Evolutionary conservation across 2,113 vertebrate genomes (phyloP), one percentile per base, ranked within the genome.

Genomic region (Heterochromis multidens): DNA sequence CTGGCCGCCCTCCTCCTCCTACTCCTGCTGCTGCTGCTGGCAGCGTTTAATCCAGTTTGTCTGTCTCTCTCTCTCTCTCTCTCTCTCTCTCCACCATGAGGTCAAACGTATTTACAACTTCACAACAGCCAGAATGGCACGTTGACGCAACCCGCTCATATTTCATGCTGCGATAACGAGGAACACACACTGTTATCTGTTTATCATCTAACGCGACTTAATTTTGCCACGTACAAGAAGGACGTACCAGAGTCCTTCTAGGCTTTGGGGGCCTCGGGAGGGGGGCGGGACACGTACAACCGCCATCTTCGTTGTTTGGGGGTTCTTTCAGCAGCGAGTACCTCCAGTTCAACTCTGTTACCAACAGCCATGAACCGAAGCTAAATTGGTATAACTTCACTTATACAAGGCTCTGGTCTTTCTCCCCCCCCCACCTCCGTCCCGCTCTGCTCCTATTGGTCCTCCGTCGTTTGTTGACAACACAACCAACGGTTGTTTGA

Each of bases 51-150:
- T 93, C 89, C 88, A 81, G 79, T 54, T 29, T 70, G 35, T 29
- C 74, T 80, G n/a, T n/a, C n/a, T n/a, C 77, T 40, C 35, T 8
- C 4, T 9, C 35, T 23, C 63, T 4, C 14, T 19, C 16, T 37
- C 25, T 10, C 79, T 61, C 54, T 60, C 86, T 31, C 70, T n/a
- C 27, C 72, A 46, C 82, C 82, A 89, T 70, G 86, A 92, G 92
- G 93, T 94, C 94, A 93, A 86, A 13, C 58, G 84, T 94, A 90
- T 95, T 95, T 95, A 93, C 87, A 93, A 92, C 88, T 89, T 63
- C 67, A 2, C 23, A 8, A 81, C 67, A 87, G 43, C 83, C 83
- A 88, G 79, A 90, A 81, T 70, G 35, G 12, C 23, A 14, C 5
- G 5, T 16, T 57, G 67, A 88, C 84, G 57, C 86, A 82, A 83